Percentiles rank a stretch among this genome's conserved stretches.
Conservation (phyloP, 2,113 vertebrate species). For the Melospiza georgiana region DNA sequence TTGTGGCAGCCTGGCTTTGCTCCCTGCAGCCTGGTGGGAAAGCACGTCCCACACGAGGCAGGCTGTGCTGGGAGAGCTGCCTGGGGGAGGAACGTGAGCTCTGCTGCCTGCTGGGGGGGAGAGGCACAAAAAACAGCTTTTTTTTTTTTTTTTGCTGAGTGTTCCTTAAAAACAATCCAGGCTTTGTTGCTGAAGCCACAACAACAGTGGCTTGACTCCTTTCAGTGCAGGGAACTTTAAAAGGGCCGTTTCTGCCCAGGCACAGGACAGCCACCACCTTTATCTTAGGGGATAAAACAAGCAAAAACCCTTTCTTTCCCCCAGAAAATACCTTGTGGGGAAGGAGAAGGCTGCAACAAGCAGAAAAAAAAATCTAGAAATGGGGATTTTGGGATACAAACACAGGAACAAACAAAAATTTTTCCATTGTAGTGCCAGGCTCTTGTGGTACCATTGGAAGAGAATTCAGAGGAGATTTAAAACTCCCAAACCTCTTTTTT, state of each 20-base stretch:
- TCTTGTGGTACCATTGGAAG: fast-evolving
- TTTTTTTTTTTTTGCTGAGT: not conserved
- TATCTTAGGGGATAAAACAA: not conserved
- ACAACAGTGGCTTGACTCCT: not conserved
- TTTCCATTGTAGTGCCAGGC: not conserved
- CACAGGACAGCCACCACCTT: not conserved
- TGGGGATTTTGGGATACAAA: not conserved
- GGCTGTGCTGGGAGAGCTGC: not conserved
- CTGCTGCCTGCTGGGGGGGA: not conserved
- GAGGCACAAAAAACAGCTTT: not conserved
- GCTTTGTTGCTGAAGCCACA: conserved; percentile 44
- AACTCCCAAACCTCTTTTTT: not conserved
- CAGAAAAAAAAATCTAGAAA: not conserved
- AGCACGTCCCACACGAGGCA: not conserved
- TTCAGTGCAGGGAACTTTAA: not conserved
- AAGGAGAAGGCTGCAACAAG: not conserved
- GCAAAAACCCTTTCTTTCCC: not conserved
- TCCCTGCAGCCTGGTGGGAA: not conserved
- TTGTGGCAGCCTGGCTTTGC: not conserved
- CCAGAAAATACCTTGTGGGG: not conserved
- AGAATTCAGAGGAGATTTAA: not conserved
- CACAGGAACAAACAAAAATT: not conserved
- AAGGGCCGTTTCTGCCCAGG: not conserved
- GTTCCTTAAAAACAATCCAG: conserved; percentile 14
- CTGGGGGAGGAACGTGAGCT: conserved; percentile 18